phyloP scores from a whole-genome alignment of 1,140 invertebrate species.

The Micrasema longulum region DNA sequence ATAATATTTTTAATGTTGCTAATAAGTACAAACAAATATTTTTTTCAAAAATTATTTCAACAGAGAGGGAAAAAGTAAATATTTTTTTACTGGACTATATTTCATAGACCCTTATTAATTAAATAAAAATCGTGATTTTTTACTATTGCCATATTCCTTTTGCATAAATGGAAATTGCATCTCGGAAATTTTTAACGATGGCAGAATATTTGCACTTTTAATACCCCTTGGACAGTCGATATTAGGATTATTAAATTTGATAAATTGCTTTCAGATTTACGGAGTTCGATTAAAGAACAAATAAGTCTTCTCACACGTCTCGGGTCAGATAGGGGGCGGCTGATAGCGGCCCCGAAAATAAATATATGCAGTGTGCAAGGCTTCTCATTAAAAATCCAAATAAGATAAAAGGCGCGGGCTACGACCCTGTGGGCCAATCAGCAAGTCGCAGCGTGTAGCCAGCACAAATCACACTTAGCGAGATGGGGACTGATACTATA shows the following conservation, averaged over 20 bases:
- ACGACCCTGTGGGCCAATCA: conserved; percentile 47
- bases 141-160: too few species aligned
- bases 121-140: too few species aligned
- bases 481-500: conserved; percentile 3
- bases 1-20: too few species aligned
- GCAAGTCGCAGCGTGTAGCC: conserved; percentile 48
- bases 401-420: conserved; percentile 45
- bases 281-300: conserved; percentile 24
- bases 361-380: conserved; percentile 44
- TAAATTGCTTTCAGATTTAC: conserved; percentile 15
- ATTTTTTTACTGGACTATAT: too few species aligned
- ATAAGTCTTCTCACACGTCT: conserved; percentile 31
- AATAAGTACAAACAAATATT: too few species aligned
- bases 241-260: conserved; percentile 1
- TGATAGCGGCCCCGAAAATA: conserved; percentile 38
- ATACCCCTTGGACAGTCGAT: background rate
- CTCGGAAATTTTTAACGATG: too few species aligned
- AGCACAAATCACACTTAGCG: conserved; percentile 48
- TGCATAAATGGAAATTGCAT: too few species aligned
- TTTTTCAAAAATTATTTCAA: too few species aligned
- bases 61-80: too few species aligned
- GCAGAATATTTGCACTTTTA: background rate
- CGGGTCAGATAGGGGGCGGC: conserved; percentile 4
- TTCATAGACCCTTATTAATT: too few species aligned
- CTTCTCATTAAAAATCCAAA: conserved; percentile 52